Evolutionary conservation across 1,140 invertebrate species (phyloP).

Genomic region (Bathynomus jamesi): DNA sequence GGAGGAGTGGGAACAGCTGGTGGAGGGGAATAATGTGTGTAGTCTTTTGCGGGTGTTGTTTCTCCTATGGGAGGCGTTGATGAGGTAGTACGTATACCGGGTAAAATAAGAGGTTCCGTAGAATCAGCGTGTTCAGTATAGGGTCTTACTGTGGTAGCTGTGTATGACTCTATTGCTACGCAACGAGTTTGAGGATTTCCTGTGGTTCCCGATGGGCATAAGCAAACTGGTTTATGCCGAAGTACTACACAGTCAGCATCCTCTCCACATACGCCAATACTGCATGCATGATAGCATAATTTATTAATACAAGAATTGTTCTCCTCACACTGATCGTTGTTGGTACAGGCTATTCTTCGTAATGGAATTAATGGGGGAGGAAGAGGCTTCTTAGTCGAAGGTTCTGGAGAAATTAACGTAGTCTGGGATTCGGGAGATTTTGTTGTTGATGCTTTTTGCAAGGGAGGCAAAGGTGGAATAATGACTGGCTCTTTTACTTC

Average conservation of each 20-base stretch:
- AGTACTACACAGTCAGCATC: conserved; percentile 66
- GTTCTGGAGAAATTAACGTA: no score
- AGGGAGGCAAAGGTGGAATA: no score
- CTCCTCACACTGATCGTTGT: conserved; percentile 72
- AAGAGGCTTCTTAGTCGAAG: background rate
- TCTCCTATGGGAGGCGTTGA: background rate
- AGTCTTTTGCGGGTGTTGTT: no score
- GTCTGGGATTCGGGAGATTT: background rate
- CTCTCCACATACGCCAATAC: conserved; percentile 60
- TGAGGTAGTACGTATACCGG: background rate
- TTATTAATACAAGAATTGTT: conserved; percentile 70
- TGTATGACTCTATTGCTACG: conserved; percentile 47
- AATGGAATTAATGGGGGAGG: background rate
- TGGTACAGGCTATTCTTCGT: conserved; percentile 19
- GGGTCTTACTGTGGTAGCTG: background rate
- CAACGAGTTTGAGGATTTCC: conserved; percentile 68
- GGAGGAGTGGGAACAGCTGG: background rate
- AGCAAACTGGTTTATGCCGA: conserved; percentile 63
- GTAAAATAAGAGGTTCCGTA: conserved; percentile 1
- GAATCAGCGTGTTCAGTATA: no score
- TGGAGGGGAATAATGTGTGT: no score
- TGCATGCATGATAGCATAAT: conserved; percentile 71
- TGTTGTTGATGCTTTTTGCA: no score
- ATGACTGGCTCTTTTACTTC: background rate
- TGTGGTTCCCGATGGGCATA: conserved; percentile 67